Base-by-base conservation (phyloP, 2,888 invertebrate genomes). In the Spatulosminthurus flaviceps region DNA sequence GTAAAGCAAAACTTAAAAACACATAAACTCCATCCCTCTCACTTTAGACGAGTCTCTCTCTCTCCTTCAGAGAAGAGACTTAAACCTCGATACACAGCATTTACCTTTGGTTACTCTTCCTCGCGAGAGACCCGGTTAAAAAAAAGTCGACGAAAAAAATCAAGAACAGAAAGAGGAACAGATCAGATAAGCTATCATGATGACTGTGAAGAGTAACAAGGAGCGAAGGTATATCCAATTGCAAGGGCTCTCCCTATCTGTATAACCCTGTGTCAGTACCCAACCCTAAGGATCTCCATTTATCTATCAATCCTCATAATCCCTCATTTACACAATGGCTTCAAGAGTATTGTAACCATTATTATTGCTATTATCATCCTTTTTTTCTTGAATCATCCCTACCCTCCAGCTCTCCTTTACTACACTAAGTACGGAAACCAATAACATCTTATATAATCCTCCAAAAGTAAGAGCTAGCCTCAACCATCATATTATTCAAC, bases 291-390 rank as follows among this genome's bases (percentile, higher is more conserved):
- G 24, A 72, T 43, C 41, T 69, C 60, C 22, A 22, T 69, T 28
- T 60, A 26, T 42, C 41, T 73, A 29, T 73, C 73, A 78, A 78
- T 73, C 51, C 69, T 72, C 61, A 42, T 67, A 78, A 73, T 78
- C 78, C 67, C 72, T 26, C 67, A 28, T 73, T 73, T 73, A 78
- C 76, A 67, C 72, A 78, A 69, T 67, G 77, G 73, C 16, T 73
- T 78, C 67, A 73, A 66, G 67, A 78, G 73, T 66, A 73, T 73
- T 73, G 72, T 43, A 51, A 13, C 70, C 24, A 43, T 72, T 72
- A 72, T 72, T 26, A 73, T 51, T 73, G 34, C 21, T 64, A 24
- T 73, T 73, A 73, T 51, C 60, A 73, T 43, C 29, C 9, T 69
- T 69, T 34, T 72, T 24, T 72, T 7, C 41, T 21, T 34, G 24